Conservation (phyloP, 2,113 vertebrate genomes). For the Propithecus coquereli region DNA sequence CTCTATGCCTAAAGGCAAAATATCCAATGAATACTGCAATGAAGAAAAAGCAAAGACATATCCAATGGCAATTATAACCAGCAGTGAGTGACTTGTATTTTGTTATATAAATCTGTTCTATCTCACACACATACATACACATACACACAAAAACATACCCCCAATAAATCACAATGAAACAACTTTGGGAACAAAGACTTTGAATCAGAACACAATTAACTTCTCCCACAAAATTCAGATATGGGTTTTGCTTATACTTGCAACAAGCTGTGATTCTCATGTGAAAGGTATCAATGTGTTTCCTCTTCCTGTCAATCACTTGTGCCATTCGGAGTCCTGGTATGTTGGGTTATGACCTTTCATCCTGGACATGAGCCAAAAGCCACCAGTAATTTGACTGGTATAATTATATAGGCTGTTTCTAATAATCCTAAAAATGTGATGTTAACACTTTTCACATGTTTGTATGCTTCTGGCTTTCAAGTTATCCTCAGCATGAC, state of each 20-base stretch:
- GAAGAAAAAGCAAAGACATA: slow-evolving; percentile 70
- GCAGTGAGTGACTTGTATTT: slow-evolving; percentile 72
- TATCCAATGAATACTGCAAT: slow-evolving; percentile 53
- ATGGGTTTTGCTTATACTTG: slow-evolving; percentile 86
- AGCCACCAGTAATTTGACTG: slow-evolving; percentile 87
- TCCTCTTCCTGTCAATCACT: slow-evolving; percentile 94
- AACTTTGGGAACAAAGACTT: slow-evolving; percentile 88
- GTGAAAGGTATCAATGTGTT: slow-evolving; percentile 92
- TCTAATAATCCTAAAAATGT: slow-evolving; percentile 89
- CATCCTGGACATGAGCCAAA: slow-evolving; percentile 88
- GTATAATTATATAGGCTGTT: slow-evolving; percentile 91
- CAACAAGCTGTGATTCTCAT: slow-evolving; percentile 96
- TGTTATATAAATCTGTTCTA: slow-evolving; percentile 77
- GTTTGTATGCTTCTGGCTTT: slow-evolving; percentile 78
- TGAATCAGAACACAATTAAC: slow-evolving; percentile 88
- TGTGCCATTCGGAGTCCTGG: slow-evolving; percentile 84
- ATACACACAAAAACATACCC: background rate
- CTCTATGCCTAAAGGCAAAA: slow-evolving; percentile 40
- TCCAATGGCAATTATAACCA: slow-evolving; percentile 65
- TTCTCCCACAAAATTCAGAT: slow-evolving; percentile 91
- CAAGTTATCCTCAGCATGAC: slow-evolving; percentile 57
- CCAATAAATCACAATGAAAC: slow-evolving; percentile 84
- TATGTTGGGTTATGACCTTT: slow-evolving; percentile 91
- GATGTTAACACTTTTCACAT: slow-evolving; percentile 86
- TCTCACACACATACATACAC: background rate